phyloP scores from a whole-genome alignment of 2,888 invertebrate species.

The Thecophora atra region DNA sequence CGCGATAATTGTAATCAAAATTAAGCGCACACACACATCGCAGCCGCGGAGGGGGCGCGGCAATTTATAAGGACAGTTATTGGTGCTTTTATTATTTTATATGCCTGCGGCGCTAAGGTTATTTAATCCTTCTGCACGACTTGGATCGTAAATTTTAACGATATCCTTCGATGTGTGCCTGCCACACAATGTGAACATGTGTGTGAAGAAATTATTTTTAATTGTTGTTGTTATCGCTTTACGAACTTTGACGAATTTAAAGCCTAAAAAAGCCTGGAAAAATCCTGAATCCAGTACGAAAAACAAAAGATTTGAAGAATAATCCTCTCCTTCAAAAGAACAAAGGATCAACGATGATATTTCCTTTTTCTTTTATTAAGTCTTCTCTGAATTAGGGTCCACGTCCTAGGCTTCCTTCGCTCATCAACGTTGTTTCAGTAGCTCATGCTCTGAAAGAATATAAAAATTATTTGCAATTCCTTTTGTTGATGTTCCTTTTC shows the following conservation, averaged over 20 bases:
- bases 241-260: not conserved
- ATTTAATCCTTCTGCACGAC: conserved; percentile 35
- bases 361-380: too few relatives aligned
- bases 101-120: conserved; percentile 26
- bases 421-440: too few relatives aligned
- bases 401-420: too few relatives aligned
- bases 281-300: too few relatives aligned
- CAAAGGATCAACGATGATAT: too few relatives aligned
- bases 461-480: too few relatives aligned
- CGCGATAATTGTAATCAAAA: conserved; percentile 37
- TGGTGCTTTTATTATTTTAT: conserved; percentile 37
- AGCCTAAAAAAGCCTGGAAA: too few relatives aligned
- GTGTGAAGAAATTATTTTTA: conserved; percentile 31
- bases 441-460: too few relatives aligned
- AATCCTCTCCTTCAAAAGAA: too few relatives aligned
- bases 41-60: not conserved
- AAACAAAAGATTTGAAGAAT: too few relatives aligned
- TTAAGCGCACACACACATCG: conserved; percentile 28
- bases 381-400: too few relatives aligned
- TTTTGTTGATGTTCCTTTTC: too few relatives aligned
- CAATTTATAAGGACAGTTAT: conserved; percentile 34
- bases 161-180: conserved; percentile 12
- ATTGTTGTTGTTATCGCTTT: conserved; percentile 1
- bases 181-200: conserved; percentile 32
- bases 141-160: conserved; percentile 33